Conservation (phyloP, 2,113 vertebrate species). For the Anguilla japonica region DNA sequence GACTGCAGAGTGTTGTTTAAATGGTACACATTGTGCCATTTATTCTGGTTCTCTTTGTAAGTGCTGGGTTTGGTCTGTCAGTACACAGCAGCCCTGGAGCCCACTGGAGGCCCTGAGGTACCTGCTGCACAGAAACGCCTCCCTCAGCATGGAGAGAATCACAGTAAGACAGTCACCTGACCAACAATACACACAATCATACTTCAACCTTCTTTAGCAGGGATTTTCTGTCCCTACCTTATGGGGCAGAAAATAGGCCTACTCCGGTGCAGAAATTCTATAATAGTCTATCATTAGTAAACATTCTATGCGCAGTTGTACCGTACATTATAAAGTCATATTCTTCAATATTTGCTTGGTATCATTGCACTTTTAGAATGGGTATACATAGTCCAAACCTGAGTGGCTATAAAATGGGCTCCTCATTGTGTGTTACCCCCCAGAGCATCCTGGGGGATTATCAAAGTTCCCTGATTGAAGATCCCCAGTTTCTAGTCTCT, state of each 20-base stretch:
- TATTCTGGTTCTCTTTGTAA: not conserved
- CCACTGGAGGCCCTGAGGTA: constrained; percentile 29
- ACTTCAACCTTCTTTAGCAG: too few relatives aligned
- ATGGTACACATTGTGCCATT: not conserved
- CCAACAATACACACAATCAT: not conserved
- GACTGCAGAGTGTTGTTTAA: not conserved
- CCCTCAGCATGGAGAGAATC: constrained; percentile 22
- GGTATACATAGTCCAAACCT: not conserved
- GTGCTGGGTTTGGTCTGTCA: not conserved
- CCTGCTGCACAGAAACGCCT: constrained; percentile 25
- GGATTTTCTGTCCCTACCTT: not conserved
- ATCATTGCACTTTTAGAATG: not conserved
- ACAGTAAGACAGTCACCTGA: constrained; percentile 15
- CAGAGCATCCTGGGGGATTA: constrained; percentile 67
- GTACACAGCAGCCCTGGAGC: constrained; percentile 30
- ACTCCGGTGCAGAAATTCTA: not conserved
- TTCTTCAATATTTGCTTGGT: not conserved
- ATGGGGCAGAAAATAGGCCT: not conserved
- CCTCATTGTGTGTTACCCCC: constrained; percentile 19
- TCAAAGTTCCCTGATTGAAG: constrained; percentile 59
- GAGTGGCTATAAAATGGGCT: not conserved
- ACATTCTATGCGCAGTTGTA: not conserved
- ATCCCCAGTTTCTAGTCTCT: constrained; percentile 65
- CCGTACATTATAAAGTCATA: not conserved
- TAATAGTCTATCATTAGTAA: not conserved